Percentiles rank a stretch among this genome's conserved stretches.
phyloP scores from a whole-genome alignment of 2,113 vertebrate genomes.

The Brachypteracias leptosomus region DNA sequence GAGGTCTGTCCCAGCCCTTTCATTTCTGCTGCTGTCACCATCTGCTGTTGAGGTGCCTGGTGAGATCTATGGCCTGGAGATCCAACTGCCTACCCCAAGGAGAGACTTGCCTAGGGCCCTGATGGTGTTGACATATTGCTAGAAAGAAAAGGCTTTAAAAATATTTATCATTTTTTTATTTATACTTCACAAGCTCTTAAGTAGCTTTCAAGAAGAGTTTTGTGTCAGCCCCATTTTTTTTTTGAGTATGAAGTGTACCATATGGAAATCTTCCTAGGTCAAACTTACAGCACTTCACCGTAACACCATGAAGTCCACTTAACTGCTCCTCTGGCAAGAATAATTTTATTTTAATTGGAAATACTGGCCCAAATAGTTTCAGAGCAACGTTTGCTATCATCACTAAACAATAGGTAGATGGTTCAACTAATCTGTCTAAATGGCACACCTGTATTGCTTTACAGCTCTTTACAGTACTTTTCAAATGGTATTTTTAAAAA shows the following conservation, averaged over 20 bases:
- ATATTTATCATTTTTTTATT: neutral
- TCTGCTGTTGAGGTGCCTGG: neutral
- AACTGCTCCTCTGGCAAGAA: neutral
- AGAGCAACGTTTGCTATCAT: neutral
- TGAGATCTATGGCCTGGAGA: neutral
- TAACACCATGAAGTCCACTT: neutral
- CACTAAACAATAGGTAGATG: neutral
- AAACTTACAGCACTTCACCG: neutral
- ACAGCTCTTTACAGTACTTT: neutral
- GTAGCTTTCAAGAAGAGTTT: neutral
- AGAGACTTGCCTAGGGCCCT: neutral
- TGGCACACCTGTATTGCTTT: neutral
- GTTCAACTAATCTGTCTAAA: conserved; percentile 1
- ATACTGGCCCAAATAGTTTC: neutral
- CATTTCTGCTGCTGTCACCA: neutral
- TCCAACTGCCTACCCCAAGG: rapidly evolving
- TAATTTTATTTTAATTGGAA: neutral
- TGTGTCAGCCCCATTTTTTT: neutral
- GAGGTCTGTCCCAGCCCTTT: neutral
- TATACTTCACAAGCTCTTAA: neutral
- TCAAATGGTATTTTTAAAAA: conserved; percentile 7
- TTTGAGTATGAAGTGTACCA: neutral
- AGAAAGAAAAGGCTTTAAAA: neutral
- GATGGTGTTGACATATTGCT: neutral
- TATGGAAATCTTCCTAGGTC: neutral